These are phyloP conservation scores for Thera britannica DNA, from an alignment of 2,888 invertebrate genomes.

Conservation along the genomic window DNA sequence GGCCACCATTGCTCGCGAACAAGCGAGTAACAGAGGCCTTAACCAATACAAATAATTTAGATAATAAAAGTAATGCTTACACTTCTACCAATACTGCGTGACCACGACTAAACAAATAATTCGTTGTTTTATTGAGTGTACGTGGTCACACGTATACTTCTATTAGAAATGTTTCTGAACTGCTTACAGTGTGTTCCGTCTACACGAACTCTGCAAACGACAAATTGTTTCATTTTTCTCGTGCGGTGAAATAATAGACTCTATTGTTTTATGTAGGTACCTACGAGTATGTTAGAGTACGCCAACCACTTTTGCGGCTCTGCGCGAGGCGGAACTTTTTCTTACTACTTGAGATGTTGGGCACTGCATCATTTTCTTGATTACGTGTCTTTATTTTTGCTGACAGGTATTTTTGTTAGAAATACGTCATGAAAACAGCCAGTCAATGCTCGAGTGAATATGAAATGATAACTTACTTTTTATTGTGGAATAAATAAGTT, in stretches of 20 bases:
- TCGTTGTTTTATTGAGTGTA: not conserved
- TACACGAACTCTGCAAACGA: slow-evolving; percentile 48
- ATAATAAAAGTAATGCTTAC: no score
- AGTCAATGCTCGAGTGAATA: no score
- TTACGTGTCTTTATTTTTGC: not conserved
- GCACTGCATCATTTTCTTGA: slow-evolving; percentile 13
- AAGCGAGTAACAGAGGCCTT: no score
- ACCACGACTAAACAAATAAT: not conserved
- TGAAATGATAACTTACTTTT: no score
- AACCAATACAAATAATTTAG: no score
- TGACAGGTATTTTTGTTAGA: not conserved
- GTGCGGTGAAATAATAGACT: slow-evolving; percentile 31
- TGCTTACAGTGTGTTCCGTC: slow-evolving; percentile 56
- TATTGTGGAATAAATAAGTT: no score
- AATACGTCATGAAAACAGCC: not conserved
- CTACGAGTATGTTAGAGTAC: slow-evolving; percentile 22
- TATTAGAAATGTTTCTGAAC: slow-evolving; percentile 8
- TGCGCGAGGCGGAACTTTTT: slow-evolving; percentile 25
- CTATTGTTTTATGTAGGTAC: slow-evolving; percentile 39
- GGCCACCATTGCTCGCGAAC: no score
- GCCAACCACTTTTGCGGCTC: slow-evolving; percentile 30
- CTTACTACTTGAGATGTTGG: slow-evolving; percentile 17
- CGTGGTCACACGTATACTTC: not conserved
- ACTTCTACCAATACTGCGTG: no score
- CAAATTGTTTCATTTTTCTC: slow-evolving; percentile 53